Conservation (phyloP, 2,797 vertebrate species). For the Pseudochirops cupreus region DNA sequence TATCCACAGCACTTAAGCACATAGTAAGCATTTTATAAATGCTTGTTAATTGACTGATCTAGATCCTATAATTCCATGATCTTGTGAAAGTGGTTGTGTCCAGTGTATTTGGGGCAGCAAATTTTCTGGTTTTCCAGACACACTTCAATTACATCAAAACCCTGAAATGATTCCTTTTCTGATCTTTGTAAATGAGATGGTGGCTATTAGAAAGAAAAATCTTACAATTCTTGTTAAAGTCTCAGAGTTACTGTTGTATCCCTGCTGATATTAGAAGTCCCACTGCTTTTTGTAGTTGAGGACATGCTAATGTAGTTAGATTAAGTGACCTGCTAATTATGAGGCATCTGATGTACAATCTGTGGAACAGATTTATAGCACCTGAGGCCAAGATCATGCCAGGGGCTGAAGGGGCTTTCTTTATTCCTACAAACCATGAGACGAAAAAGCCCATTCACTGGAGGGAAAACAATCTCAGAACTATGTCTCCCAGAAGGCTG, state of each 20-base stretch:
- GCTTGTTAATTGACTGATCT: neutral
- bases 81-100: neutral
- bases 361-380: neutral
- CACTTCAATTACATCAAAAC: conserved; percentile 17
- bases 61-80: neutral
- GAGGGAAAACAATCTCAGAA: neutral
- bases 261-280: conserved; percentile 53
- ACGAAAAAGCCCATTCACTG: neutral
- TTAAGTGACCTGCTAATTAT: conserved; percentile 33
- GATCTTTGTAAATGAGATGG: conserved; percentile 46
- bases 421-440: neutral
- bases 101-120: conserved; percentile 25
- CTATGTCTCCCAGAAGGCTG: neutral
- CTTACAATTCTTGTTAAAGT: conserved; percentile 55
- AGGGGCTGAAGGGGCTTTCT: neutral
- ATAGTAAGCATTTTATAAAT: neutral
- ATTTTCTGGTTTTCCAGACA: neutral
- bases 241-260: conserved; percentile 42
- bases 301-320: neutral
- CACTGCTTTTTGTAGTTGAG: neutral
- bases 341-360: neutral
- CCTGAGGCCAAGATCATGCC: conserved; percentile 52
- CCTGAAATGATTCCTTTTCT: conserved; percentile 47
- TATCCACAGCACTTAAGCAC: neutral
- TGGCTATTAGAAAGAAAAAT: conserved; percentile 53